These are phyloP conservation scores for Pseudomyrmex sp. DNA, from an alignment of 1,140 invertebrate genomes.

Conservation along the genomic window DNA sequence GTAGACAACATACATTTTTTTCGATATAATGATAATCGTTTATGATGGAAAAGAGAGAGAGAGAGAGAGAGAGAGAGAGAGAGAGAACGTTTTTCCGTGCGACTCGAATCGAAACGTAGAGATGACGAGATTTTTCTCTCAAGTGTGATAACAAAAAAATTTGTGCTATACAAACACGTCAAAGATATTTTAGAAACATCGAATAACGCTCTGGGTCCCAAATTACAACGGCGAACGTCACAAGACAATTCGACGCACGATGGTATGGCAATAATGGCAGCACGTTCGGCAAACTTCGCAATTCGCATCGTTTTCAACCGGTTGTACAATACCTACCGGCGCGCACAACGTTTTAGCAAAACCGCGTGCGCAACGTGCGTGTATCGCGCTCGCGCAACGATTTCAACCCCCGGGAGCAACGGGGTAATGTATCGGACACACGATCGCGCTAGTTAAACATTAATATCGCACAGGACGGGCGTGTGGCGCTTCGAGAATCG, in stretches of 20 bases:
- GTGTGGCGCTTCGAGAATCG: constrained; percentile 39
- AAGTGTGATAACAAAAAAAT: neutral
- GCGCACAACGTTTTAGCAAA: neutral
- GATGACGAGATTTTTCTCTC: neutral
- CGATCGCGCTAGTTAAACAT: constrained; percentile 60
- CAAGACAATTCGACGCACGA: constrained; percentile 14
- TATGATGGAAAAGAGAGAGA: neutral
- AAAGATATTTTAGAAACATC: neutral
- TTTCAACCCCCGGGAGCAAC: constrained; percentile 47
- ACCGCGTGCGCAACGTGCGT: constrained; percentile 1
- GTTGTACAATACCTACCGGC: neutral
- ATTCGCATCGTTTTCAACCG: constrained; percentile 12
- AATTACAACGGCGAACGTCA: constrained; percentile 8
- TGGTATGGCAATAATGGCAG: constrained; percentile 19
- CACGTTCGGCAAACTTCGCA: constrained; percentile 29
- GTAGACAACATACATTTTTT: neutral
- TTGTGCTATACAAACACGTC: neutral
- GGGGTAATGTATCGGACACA: constrained; percentile 56
- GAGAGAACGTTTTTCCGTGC: too few species aligned
- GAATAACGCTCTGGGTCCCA: neutral
- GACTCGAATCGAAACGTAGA: neutral
- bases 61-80: too few species aligned
- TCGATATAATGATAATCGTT: neutral
- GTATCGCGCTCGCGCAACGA: constrained; percentile 19
- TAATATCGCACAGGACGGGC: constrained; percentile 46